phyloP scores from a whole-genome alignment of 2,888 invertebrate genomes.

The Calameuta idolon region DNA sequence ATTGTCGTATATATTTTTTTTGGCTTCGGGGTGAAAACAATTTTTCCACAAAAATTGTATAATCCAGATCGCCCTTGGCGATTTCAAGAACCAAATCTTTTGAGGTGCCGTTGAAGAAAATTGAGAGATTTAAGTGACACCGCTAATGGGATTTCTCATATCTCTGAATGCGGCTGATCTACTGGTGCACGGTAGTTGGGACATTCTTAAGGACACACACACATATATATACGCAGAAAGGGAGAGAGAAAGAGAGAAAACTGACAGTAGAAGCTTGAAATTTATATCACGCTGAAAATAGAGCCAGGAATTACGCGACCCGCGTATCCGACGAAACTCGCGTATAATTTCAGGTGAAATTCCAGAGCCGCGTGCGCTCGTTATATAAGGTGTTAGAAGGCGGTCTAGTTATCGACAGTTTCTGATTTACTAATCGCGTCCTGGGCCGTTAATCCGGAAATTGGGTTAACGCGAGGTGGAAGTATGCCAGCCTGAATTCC shows the following conservation, averaged over 20 bases:
- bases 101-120: too few species aligned
- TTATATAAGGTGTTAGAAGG: background rate
- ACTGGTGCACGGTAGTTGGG: too few species aligned
- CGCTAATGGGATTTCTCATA: too few species aligned
- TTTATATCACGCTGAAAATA: background rate
- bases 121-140: too few species aligned
- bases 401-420: slow-evolving; percentile 37
- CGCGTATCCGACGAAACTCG: background rate
- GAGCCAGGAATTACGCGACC: background rate
- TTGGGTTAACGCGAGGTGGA: slow-evolving; percentile 59
- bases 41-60: too few species aligned
- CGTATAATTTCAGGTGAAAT: background rate
- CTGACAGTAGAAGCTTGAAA: background rate
- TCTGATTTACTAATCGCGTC: slow-evolving; percentile 43
- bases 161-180: too few species aligned
- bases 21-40: too few species aligned
- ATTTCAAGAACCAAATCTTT: too few species aligned
- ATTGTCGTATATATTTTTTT: too few species aligned
- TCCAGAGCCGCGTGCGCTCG: background rate
- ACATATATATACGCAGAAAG: background rate
- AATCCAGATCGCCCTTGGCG: too few species aligned
- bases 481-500: slow-evolving; percentile 49
- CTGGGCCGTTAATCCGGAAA: slow-evolving; percentile 40
- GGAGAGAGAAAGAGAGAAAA: too few species aligned
- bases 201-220: background rate